A percentile compares a stretch with the other conserved stretches of the same genome.
phyloP scores from a whole-genome alignment of 1,140 invertebrate species.

The Scaptomyza graminum region DNA sequence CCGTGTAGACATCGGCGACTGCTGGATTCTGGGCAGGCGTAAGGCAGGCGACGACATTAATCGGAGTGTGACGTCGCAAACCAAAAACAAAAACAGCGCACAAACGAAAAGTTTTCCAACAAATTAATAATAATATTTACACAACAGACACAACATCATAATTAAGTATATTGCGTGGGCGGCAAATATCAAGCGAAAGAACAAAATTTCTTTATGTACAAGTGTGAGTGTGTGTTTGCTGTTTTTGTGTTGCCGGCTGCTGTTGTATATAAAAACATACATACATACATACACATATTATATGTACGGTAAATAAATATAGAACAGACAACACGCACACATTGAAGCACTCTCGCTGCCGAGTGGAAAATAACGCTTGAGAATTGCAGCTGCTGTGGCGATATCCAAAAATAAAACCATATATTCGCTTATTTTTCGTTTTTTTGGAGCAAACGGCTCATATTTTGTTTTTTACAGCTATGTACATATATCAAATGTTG shows the following conservation, averaged over 20 bases:
- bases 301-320: conserved; percentile 66
- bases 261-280: conserved; percentile 34
- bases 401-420: conserved; percentile 73
- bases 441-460: conserved; percentile 57
- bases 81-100: conserved; percentile 28
- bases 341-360: conserved; percentile 15
- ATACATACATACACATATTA: not conserved
- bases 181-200: conserved; percentile 35
- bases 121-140: conserved; percentile 59
- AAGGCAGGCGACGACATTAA: conserved; percentile 29
- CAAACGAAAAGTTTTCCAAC: conserved; percentile 27
- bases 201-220: conserved; percentile 9
- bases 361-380: conserved; percentile 64
- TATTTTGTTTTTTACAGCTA: conserved; percentile 25
- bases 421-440: conserved; percentile 23
- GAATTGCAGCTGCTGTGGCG: conserved; percentile 68
- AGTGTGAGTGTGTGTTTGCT: conserved; percentile 15
- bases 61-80: conserved; percentile 68
- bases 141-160: conserved; percentile 24
- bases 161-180: conserved; percentile 57
- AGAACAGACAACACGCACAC: conserved; percentile 56
- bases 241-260: conserved; percentile 50
- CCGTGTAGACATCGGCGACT: conserved; percentile 97
- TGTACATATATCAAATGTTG: conserved; percentile 37
- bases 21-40: conserved; percentile 91